phyloP scores from a whole-genome alignment of 2,888 invertebrate genomes.

The Ectropis crepuscularia region DNA sequence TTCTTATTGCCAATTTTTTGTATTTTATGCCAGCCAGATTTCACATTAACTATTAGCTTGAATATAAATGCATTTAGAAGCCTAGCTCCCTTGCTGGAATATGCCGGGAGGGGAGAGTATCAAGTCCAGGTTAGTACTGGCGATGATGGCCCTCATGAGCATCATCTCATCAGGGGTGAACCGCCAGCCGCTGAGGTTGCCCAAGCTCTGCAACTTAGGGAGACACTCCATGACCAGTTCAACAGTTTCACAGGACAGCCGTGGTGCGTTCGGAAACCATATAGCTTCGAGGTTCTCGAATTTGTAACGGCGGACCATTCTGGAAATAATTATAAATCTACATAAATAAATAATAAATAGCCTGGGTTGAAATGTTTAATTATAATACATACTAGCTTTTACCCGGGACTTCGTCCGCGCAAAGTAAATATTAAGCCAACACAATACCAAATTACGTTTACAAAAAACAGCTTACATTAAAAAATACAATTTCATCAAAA shows the following conservation, averaged over 20 bases:
- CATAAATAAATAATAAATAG: no score
- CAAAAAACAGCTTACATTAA: no score
- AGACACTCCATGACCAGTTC: slow-evolving; percentile 88
- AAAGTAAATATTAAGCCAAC: no score
- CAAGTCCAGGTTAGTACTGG: slow-evolving; percentile 87
- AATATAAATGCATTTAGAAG: slow-evolving; percentile 15
- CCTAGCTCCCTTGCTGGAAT: slow-evolving; percentile 73
- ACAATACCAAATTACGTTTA: no score
- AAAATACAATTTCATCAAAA: background rate
- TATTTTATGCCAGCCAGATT: no score
- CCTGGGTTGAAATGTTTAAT: background rate
- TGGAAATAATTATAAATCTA: no score
- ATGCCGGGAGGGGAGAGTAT: slow-evolving; percentile 86
- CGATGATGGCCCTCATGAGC: slow-evolving; percentile 86
- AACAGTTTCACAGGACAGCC: slow-evolving; percentile 86
- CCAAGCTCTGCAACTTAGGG: slow-evolving; percentile 86
- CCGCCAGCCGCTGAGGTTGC: slow-evolving; percentile 88
- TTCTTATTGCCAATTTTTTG: no score
- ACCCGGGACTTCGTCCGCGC: no score
- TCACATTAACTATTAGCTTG: no score
- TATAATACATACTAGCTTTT: no score
- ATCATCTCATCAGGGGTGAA: slow-evolving; percentile 88
- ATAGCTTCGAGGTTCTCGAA: slow-evolving; percentile 87
- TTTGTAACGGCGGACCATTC: slow-evolving; percentile 87
- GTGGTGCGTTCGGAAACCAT: slow-evolving; percentile 88